Percentiles rank a stretch among this genome's conserved stretches.
These are phyloP conservation scores for Dendrocincla fuliginosa DNA, from an alignment of 2,797 vertebrate genomes.

Conservation along the genomic window DNA sequence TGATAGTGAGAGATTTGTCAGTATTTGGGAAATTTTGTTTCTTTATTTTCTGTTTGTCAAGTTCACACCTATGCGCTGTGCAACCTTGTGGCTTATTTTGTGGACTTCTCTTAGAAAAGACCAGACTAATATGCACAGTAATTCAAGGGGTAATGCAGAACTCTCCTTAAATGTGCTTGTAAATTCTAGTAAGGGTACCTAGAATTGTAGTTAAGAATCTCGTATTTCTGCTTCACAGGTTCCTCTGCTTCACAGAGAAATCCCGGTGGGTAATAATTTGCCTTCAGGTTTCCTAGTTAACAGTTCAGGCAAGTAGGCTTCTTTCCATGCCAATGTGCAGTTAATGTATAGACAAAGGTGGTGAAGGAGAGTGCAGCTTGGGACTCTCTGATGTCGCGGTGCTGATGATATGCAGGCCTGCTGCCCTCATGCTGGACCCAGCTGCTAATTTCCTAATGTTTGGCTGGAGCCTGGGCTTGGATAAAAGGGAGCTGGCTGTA, in stretches of 20 bases:
- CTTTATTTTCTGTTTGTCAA: neutral
- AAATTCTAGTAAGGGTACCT: neutral
- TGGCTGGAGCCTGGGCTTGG: constrained; percentile 19
- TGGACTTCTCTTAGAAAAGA: neutral
- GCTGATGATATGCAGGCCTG: constrained; percentile 51
- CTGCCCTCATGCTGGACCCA: constrained; percentile 13
- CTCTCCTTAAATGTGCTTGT: neutral
- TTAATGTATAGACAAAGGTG: neutral
- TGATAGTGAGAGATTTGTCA: neutral
- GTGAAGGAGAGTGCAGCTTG: neutral
- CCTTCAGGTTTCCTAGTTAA: neutral
- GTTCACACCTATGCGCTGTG: neutral
- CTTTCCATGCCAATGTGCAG: neutral
- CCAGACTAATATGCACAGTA: neutral
- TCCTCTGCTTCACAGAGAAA: neutral
- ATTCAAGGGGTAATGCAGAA: neutral
- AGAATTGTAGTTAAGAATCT: neutral
- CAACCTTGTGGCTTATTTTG: neutral
- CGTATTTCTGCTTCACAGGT: neutral
- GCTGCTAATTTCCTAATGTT: constrained; percentile 56
- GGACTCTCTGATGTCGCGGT: neutral
- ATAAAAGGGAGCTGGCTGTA: constrained; percentile 50
- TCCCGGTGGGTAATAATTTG: neutral
- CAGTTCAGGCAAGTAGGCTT: neutral
- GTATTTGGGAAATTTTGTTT: neutral